phyloP scores from a whole-genome alignment of 2,797 vertebrate genomes.

The Spinus pinus region DNA sequence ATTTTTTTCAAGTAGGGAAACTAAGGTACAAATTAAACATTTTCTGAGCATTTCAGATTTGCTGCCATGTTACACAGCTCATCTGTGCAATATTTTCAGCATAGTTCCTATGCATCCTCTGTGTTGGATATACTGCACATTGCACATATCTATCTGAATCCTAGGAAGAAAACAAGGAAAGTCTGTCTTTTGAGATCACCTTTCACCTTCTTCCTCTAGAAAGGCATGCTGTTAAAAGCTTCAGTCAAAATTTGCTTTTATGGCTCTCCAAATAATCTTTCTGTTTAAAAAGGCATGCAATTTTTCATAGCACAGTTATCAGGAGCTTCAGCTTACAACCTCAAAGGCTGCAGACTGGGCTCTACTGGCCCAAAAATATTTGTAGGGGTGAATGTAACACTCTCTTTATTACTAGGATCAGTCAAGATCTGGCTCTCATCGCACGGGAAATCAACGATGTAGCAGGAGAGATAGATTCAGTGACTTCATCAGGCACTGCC shows the following conservation, averaged over 20 bases:
- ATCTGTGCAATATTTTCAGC: not conserved
- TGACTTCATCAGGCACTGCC: slow-evolving; percentile 96
- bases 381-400: slow-evolving; percentile 31
- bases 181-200: not conserved
- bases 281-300: not conserved
- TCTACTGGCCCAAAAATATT: not conserved
- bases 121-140: not conserved
- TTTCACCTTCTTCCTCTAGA: not conserved
- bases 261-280: not conserved
- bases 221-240: not conserved
- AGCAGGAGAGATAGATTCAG: slow-evolving; percentile 98
- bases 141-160: not conserved
- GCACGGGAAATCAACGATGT: slow-evolving; percentile 99
- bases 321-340: not conserved
- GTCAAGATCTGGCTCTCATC: slow-evolving; percentile 98
- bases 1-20: not conserved
- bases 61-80: not conserved
- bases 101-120: not conserved
- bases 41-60: not conserved
- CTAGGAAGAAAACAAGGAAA: not conserved
- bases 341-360: not conserved
- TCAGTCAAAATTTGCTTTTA: not conserved
- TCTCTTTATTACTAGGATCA: slow-evolving; percentile 87
- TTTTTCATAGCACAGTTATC: not conserved
- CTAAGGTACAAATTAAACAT: not conserved